A percentile compares a stretch with the other conserved stretches of the same genome.
These are phyloP conservation scores for Tolypeutes matacus DNA, from an alignment of 2,797 vertebrate genomes.

Conservation along the genomic window DNA sequence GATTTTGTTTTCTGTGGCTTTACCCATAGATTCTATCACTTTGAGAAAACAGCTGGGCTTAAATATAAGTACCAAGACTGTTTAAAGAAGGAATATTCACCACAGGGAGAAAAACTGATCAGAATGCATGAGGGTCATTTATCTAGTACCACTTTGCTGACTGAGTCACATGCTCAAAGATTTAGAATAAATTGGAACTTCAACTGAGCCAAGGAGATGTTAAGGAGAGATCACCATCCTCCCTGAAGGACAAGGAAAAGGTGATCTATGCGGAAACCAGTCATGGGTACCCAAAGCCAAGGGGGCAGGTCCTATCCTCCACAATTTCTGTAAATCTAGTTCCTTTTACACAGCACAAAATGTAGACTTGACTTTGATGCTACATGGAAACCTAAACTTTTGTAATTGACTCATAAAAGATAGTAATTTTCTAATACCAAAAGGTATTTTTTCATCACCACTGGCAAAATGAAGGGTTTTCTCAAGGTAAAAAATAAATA, in stretches of 20 bases:
- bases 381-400: conserved; percentile 67
- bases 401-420: conserved; percentile 71
- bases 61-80: neutral
- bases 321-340: conserved; percentile 60
- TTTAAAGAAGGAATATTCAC: neutral
- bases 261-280: conserved; percentile 61
- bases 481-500: conserved; percentile 89
- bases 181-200: neutral
- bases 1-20: neutral
- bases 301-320: conserved; percentile 6
- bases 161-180: conserved; percentile 67
- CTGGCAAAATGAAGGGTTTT: conserved; percentile 89
- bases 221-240: conserved; percentile 1
- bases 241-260: conserved; percentile 60
- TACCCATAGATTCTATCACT: neutral
- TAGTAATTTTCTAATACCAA: conserved; percentile 83
- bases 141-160: conserved; percentile 47
- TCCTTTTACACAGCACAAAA: conserved; percentile 72
- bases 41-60: neutral
- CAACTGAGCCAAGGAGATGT: neutral
- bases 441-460: conserved; percentile 88
- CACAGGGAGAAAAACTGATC: neutral
- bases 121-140: neutral
- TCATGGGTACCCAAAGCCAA: conserved; percentile 61
- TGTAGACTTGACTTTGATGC: conserved; percentile 62